Evolutionary conservation across 2,888 invertebrate genomes (phyloP), one percentile per base, ranked within the genome.

Genomic region (Osedax fenrisi): DNA sequence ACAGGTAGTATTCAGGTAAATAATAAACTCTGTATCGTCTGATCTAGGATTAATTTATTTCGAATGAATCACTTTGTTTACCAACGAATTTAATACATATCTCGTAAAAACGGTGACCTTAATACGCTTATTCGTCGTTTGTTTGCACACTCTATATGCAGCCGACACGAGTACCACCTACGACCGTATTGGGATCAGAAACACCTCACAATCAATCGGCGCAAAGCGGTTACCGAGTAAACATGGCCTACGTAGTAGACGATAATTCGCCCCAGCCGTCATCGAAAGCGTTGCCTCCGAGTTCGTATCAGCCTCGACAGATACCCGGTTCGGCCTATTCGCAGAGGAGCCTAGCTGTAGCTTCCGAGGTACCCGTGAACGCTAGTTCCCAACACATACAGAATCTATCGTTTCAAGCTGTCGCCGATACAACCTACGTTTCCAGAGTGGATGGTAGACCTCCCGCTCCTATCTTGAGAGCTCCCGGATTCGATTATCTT

Each of bases 401-500:
- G 5, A 41, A 41, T 41, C 41, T 41, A 17, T 41, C 41, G 41
- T 41, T 41, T 41, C 41, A 41, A 17, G 10, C 41, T 17, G 41
- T 41, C 17, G 41, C 10, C 41, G 41, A 41, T 17, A 41, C 41
- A 5, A 41, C 41, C 10, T 41, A 41, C 17, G 17, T 41, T 5
- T 41, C 41, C 41, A 25, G 17, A 5, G 68, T 68, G 22, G 68
- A 26, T 26, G 72, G 73, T 2, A 62, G 77, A 3, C 24, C 72
- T n/a, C 64, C 71, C 3, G 64, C 70, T 22, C 75, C 75, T 26
- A 72, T 25, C 3, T 76, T 73, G 62, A 68, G 73, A 27, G 78
- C 78, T 17, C 76, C 75, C n/a, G 78, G 78, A 25, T 78, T 77
- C 59, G 78, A 78, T 74, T 78, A 78, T 67, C 76, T 76, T 21